Percentiles rank a stretch among this genome's conserved stretches.
These are phyloP conservation scores for Lepidocyrtinus sp. DNA, from an alignment of 2,888 invertebrate genomes.

Conservation along the genomic window DNA sequence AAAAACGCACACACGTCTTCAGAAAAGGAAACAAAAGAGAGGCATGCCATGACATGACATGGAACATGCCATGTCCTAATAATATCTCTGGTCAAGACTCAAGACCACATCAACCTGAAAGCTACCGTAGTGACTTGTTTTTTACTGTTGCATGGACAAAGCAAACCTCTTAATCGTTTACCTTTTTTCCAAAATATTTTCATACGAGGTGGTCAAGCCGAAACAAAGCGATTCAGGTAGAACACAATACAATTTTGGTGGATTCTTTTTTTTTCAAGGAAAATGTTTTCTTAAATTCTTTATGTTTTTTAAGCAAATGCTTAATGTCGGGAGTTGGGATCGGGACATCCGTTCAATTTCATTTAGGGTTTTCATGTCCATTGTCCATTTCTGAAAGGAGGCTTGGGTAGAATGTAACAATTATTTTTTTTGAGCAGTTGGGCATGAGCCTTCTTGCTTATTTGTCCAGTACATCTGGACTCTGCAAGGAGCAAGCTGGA, in stretches of 20 bases:
- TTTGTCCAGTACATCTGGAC: constrained; percentile 46
- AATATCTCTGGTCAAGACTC: not conserved
- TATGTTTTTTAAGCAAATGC: not conserved
- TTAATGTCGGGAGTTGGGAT: no score
- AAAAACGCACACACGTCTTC: no score
- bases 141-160: constrained; percentile 47
- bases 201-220: constrained; percentile 9
- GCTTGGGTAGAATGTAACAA: no score
- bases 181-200: constrained; percentile 21
- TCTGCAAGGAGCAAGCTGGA: constrained; percentile 1
- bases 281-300: not conserved
- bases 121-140: constrained; percentile 17
- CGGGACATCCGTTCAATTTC: no score
- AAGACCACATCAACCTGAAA: no score
- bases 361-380: no score
- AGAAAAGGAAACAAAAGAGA: no score
- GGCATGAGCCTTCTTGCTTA: constrained; percentile 46
- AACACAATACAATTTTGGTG: no score
- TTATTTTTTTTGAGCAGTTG: constrained; percentile 31
- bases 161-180: constrained; percentile 44
- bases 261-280: no score
- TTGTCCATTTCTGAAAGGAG: no score
- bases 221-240: no score
- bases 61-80: not conserved
- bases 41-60: no score